Conservation (phyloP, 2,797 vertebrate species). For the Harpagifer antarcticus region DNA sequence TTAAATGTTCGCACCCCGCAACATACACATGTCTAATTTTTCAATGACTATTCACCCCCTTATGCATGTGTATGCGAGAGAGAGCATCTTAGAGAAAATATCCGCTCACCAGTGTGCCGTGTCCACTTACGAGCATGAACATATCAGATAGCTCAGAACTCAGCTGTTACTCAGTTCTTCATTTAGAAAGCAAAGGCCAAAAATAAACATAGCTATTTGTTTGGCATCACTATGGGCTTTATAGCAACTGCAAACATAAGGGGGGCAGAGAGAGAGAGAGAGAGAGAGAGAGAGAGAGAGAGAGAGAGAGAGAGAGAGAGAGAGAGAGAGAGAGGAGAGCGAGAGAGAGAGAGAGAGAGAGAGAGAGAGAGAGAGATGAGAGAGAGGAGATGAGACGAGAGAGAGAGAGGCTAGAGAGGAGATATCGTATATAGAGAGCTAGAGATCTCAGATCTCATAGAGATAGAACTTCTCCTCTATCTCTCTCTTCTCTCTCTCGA, state of each 20-base stretch:
- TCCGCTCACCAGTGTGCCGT: conserved; percentile 52
- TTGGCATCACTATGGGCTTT: conserved; percentile 66
- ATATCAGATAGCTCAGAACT: conserved; percentile 62
- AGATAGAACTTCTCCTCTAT: no score
- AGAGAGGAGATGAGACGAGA: no score
- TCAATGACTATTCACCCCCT: background rate
- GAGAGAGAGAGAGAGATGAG: no score
- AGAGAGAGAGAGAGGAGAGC: no score
- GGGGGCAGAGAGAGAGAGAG: conserved; percentile 22
- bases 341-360: no score
- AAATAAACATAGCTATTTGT: conserved; percentile 74
- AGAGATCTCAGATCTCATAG: no score
- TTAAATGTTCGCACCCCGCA: background rate
- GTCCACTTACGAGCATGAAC: conserved; percentile 62
- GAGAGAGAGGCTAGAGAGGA: no score
- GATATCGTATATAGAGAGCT: no score
- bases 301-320: no score
- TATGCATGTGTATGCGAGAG: background rate
- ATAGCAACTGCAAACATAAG: conserved; percentile 55
- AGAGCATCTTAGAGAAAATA: conserved; percentile 26
- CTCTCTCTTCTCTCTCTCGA: no score
- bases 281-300: conserved; percentile 44
- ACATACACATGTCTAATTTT: background rate
- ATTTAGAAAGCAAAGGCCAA: conserved; percentile 68
- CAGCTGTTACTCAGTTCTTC: conserved; percentile 72